Percentiles rank a stretch among this genome's conserved stretches.
phyloP scores from a whole-genome alignment of 2,797 vertebrate species.

The Myoxocephalus aenaeus region DNA sequence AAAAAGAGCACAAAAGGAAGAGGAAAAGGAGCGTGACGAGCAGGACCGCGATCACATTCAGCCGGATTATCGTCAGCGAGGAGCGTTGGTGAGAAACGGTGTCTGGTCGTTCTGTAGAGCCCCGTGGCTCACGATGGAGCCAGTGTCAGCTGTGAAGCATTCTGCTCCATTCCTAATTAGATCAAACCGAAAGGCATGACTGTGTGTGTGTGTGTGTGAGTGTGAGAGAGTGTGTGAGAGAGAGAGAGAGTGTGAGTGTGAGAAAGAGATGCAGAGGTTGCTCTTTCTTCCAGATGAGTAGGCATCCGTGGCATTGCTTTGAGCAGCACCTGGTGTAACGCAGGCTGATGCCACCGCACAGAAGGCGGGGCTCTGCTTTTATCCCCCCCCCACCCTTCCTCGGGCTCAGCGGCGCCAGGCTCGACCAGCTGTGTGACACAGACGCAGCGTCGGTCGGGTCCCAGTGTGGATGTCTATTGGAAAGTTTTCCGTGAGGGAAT shows the following conservation, averaged over 20 bases:
- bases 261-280: neutral
- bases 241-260: neutral
- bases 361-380: neutral
- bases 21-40: constrained; percentile 27
- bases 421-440: constrained; percentile 15
- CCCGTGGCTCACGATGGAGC: constrained; percentile 29
- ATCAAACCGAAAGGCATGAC: constrained; percentile 48
- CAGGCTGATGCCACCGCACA: neutral
- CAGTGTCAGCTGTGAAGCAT: constrained; percentile 61
- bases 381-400: neutral
- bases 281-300: constrained; percentile 18
- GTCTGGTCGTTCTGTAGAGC: constrained; percentile 23
- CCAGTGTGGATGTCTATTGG: neutral
- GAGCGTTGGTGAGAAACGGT: constrained; percentile 33
- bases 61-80: constrained; percentile 39
- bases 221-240: neutral
- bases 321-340: constrained; percentile 38
- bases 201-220: constrained; percentile 22
- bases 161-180: constrained; percentile 61
- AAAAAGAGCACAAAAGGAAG: neutral
- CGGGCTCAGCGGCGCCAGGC: neutral
- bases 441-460: neutral
- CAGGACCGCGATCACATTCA: constrained; percentile 15
- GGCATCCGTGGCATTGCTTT: neutral
- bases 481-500: neutral